A percentile compares a stretch with the other conserved stretches of the same genome.
phyloP scores from a whole-genome alignment of 2,113 vertebrate species.

The Cebus imitator region DNA sequence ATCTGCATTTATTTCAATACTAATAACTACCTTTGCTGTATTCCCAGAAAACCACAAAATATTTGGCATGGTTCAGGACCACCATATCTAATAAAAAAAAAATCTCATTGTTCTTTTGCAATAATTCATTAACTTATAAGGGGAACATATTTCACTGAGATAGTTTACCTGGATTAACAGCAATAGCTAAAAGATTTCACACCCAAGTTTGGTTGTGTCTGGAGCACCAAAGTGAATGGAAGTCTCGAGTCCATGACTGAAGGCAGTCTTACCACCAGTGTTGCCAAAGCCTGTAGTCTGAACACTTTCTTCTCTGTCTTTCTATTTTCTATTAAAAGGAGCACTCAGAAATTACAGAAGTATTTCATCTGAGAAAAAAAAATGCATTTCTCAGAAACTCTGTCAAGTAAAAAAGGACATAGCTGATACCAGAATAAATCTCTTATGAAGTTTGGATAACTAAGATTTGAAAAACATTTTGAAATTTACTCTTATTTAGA shows the following conservation, averaged over 20 bases:
- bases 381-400: slow-evolving; percentile 7
- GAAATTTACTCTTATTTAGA: slow-evolving; percentile 45
- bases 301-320: background rate
- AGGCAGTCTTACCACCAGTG: background rate
- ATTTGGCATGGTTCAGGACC: background rate
- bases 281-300: background rate
- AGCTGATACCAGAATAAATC: background rate
- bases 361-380: slow-evolving; percentile 21
- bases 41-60: slow-evolving; percentile 55
- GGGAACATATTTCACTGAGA: background rate
- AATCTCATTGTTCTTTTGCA: slow-evolving; percentile 53
- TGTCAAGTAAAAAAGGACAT: background rate
- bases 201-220: too few species aligned
- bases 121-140: background rate
- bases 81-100: slow-evolving; percentile 57
- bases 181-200: background rate
- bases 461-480: slow-evolving; percentile 46
- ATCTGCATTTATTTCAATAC: background rate
- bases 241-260: background rate
- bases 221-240: background rate
- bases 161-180: slow-evolving; percentile 53
- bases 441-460: background rate
- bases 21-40: slow-evolving; percentile 48
- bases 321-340: background rate
- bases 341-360: background rate